Conservation (phyloP, 2,113 vertebrate genomes). For the Dromas ardeola region DNA sequence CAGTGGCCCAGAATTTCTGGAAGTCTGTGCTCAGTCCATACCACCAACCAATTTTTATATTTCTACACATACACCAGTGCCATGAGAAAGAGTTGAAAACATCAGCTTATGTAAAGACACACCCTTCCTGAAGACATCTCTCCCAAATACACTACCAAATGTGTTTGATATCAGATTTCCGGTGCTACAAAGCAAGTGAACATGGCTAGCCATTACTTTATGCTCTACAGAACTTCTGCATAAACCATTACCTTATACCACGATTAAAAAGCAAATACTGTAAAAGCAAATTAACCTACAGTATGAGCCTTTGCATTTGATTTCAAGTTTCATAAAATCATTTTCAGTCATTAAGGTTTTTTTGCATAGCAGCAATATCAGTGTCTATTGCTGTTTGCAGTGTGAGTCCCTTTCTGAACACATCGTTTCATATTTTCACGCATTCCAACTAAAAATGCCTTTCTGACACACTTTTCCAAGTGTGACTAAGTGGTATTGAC, state of each 20-base stretch:
- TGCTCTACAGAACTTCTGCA: neutral
- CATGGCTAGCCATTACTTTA: neutral
- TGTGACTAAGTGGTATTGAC: neutral
- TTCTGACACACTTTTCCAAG: neutral
- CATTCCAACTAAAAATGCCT: neutral
- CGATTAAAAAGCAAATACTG: neutral
- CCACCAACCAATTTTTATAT: neutral
- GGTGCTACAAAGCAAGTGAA: neutral
- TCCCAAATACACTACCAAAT: neutral
- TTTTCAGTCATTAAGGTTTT: neutral
- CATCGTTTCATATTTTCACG: rapidly evolving
- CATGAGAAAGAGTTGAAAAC: neutral
- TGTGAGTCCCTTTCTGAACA: neutral
- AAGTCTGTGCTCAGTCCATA: neutral
- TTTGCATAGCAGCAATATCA: neutral
- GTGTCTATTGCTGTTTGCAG: neutral
- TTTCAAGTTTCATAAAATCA: neutral
- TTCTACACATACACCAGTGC: neutral
- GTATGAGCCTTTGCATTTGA: neutral
- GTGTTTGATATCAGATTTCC: neutral
- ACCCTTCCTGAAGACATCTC: neutral
- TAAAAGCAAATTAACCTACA: neutral
- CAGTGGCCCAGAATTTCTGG: neutral
- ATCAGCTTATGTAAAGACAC: neutral
- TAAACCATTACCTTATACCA: neutral